These are phyloP conservation scores for Taphrorychus bicolor DNA, from an alignment of 2,888 invertebrate genomes.

Conservation along the genomic window DNA sequence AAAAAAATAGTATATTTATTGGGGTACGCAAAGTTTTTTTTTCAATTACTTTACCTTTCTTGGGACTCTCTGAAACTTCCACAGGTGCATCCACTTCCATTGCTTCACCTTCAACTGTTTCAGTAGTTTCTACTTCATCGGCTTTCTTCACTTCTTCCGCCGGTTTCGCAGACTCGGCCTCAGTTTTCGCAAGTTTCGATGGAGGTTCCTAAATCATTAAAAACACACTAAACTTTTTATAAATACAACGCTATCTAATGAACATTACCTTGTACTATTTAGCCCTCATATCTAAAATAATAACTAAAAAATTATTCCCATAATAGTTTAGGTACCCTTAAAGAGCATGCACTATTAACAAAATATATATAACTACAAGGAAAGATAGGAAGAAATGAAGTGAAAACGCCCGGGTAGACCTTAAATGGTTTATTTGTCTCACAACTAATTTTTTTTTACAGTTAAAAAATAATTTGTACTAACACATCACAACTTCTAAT, in stretches of 20 bases:
- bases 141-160: constrained; percentile 46
- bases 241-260: background rate
- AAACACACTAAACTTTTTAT: background rate
- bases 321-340: background rate
- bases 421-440: constrained; percentile 1
- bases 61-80: background rate
- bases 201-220: constrained; percentile 58
- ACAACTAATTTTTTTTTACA: background rate
- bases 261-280: background rate
- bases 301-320: background rate
- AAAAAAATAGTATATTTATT: no score
- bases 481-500: constrained; percentile 22
- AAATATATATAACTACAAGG: background rate
- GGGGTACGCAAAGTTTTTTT: no score
- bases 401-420: background rate
- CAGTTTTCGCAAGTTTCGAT: constrained; percentile 65
- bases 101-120: constrained; percentile 41
- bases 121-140: constrained; percentile 30
- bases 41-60: background rate
- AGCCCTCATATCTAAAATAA: background rate
- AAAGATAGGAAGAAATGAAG: background rate
- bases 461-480: constrained; percentile 23
- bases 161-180: constrained; percentile 53
- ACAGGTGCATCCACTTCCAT: constrained; percentile 43
- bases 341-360: background rate